Evolutionary conservation across 2,888 invertebrate species (phyloP), one percentile per base, ranked within the genome.

Genomic region (Eristalis pertinax): DNA sequence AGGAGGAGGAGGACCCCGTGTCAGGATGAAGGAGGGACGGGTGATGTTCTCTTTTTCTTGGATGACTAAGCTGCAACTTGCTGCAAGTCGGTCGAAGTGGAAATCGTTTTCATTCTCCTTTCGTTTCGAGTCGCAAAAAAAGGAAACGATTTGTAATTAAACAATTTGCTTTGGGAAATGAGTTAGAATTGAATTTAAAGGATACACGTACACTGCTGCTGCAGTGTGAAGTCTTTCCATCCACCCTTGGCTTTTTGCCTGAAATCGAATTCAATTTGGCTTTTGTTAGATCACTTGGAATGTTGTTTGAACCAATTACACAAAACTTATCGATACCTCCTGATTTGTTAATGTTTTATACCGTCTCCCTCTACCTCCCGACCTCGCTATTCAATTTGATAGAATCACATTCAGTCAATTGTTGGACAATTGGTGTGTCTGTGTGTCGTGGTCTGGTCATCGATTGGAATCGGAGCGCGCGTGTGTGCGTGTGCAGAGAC

Each of bases 61-160:
- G 63, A 64, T 38, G 64, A 68, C 77, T 65, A 70, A 79, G 74
- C 69, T 69, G 84, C 74, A 70, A 32, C 41, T 74, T 79, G 79
- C 38, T 38, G 13, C 84, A 74, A 58, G 50, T 43, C 56, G 38
- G 19, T 73, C 24, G 35, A 50, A 50, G 50, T 60, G 13, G 13
- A 26, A 41, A 32, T 43, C 60, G 68, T 60, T 76, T 60, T 29
- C 35, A 22, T 69, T 41, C 19, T 69, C 4, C 32, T 32, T 32
- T 29, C 29, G 29, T 62, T 62, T 24, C 13, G 8, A 38, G 11
- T 19, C 5, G 50, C 41, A 69, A 64, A 41, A 32, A 73, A 58
- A 74, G n/a, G n/a, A 74, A 82, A 64, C 73, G 74, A 78, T 77
- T 85, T 82, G 76, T 65, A 86, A 86, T 86, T 86, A 86, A 82